These are phyloP conservation scores for Troilus luridus DNA, from an alignment of 2,888 invertebrate species.

Conservation along the genomic window DNA sequence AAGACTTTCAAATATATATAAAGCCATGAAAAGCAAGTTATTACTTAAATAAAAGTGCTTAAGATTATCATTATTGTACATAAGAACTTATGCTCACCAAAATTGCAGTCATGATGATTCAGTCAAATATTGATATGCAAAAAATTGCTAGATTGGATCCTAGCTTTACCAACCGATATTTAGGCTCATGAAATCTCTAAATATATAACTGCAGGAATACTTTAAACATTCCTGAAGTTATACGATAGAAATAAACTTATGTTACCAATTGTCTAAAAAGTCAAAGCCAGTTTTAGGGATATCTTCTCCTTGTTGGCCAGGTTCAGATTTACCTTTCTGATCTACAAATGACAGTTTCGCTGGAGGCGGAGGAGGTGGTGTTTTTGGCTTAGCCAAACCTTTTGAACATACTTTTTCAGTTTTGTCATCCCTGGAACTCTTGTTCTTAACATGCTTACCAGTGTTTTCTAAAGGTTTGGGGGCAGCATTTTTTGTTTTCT, in stretches of 20 bases:
- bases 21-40: neutral
- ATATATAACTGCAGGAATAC: neutral
- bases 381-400: constrained; percentile 67
- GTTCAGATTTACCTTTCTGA: constrained; percentile 51
- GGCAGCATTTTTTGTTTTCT: constrained; percentile 53
- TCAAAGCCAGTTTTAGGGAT: constrained; percentile 74
- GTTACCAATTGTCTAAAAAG: constrained; percentile 74
- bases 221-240: neutral
- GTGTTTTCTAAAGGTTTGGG: constrained; percentile 53
- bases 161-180: neutral
- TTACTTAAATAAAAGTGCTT: neutral
- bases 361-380: constrained; percentile 68
- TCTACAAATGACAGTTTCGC: constrained; percentile 61
- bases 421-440: constrained; percentile 64
- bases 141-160: neutral
- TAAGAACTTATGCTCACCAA: neutral
- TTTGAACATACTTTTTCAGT: constrained; percentile 61
- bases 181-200: neutral
- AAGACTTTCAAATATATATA: neutral
- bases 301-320: constrained; percentile 64
- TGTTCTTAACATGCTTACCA: constrained; percentile 64
- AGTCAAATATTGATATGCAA: constrained; percentile 15
- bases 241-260: neutral
- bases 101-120: constrained; percentile 40
- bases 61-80: neutral